These are phyloP conservation scores for Platanista minor DNA, from an alignment of 2,113 vertebrate genomes.

Conservation along the genomic window DNA sequence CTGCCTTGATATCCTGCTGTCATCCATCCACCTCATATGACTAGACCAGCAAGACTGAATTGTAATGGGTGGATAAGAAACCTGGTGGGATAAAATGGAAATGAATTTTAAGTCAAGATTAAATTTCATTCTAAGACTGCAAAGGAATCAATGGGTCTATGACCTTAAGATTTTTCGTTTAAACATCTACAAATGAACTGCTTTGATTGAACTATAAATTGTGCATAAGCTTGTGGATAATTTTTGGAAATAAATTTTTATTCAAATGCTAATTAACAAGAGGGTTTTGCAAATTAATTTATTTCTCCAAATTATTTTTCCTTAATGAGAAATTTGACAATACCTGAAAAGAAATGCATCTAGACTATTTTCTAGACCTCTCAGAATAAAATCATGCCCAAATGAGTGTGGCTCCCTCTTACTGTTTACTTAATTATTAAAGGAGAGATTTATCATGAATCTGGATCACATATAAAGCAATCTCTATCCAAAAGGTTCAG, in stretches of 20 bases:
- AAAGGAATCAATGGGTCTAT: background rate
- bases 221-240: background rate
- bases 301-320: background rate
- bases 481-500: background rate
- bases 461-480: background rate
- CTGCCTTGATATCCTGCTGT: background rate
- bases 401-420: background rate
- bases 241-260: background rate
- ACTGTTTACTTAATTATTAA: background rate
- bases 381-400: background rate
- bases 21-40: background rate
- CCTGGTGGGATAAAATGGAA: background rate
- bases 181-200: background rate
- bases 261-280: background rate
- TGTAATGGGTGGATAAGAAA: background rate
- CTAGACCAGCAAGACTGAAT: background rate
- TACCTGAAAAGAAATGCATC: background rate
- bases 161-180: background rate
- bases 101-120: conserved; percentile 30
- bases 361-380: background rate
- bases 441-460: background rate
- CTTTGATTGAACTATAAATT: background rate
- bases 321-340: background rate
- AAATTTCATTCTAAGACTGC: background rate
- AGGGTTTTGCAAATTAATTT: background rate